Percentiles rank a stretch among this genome's conserved stretches.
Conservation (phyloP, 2,888 invertebrate species). For the Physocephala rufipes region DNA sequence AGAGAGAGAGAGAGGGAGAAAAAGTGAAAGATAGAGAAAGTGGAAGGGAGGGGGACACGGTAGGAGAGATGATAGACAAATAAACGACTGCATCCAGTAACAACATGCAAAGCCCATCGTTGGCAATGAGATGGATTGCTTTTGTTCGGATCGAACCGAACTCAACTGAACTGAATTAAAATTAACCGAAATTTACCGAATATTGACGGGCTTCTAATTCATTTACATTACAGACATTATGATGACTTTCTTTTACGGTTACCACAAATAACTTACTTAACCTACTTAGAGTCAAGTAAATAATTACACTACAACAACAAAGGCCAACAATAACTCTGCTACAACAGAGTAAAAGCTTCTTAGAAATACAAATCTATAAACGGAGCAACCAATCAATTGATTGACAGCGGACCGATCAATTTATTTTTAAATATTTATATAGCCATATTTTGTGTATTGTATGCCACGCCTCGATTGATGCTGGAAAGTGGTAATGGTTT, state of each 20-base stretch:
- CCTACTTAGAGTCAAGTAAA: not conserved
- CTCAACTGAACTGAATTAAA: not conserved
- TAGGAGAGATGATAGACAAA: too few relatives aligned
- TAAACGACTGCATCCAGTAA: too few relatives aligned
- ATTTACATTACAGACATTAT: conserved; percentile 24
- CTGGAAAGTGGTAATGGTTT: too few relatives aligned
- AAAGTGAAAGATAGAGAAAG: not conserved
- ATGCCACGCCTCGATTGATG: too few relatives aligned
- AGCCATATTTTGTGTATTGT: too few relatives aligned
- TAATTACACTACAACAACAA: not conserved
- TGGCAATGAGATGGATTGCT: not conserved
- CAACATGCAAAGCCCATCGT: not conserved
- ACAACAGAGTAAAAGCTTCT: too few relatives aligned
- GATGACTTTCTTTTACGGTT: not conserved
- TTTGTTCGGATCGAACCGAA: not conserved
- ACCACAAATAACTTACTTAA: conserved; percentile 17
- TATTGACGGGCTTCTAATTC: conserved; percentile 5
- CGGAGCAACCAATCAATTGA: too few relatives aligned
- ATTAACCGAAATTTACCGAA: conserved; percentile 16
- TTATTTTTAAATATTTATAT: too few relatives aligned
- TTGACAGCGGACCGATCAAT: too few relatives aligned
- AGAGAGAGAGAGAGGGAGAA: not conserved
- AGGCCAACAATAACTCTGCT: not conserved
- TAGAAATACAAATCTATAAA: too few relatives aligned
- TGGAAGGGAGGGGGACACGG: not conserved